Percentiles rank a stretch among this genome's conserved stretches.
These are phyloP conservation scores for Altica lythri DNA, from an alignment of 2,888 invertebrate genomes.

Conservation along the genomic window DNA sequence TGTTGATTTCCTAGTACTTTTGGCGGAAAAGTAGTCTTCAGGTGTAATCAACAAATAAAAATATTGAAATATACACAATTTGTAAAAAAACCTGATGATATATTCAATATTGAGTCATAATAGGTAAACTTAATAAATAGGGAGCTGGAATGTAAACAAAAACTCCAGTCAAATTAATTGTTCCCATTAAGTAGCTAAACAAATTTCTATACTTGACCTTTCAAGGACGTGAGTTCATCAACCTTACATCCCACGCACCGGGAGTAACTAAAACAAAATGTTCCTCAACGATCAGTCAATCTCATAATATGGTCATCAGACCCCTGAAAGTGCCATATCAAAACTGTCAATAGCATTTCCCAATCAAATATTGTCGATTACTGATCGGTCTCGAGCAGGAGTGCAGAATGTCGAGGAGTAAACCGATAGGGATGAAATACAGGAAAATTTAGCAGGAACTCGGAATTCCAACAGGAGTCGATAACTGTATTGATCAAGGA, in stretches of 20 bases:
- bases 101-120: too few relatives aligned
- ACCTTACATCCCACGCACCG: not conserved
- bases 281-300: not conserved
- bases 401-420: conserved; percentile 40
- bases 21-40: too few relatives aligned
- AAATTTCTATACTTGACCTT: not conserved
- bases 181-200: too few relatives aligned
- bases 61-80: too few relatives aligned
- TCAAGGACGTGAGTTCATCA: not conserved
- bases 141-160: too few relatives aligned
- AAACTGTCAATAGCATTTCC: conserved; percentile 27
- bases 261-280: not conserved
- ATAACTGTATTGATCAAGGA: conserved; percentile 38
- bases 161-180: too few relatives aligned
- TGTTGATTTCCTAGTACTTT: too few relatives aligned
- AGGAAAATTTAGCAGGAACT: conserved; percentile 35
- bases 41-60: too few relatives aligned
- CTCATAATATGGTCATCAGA: not conserved
- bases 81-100: too few relatives aligned
- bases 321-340: conserved; percentile 8
- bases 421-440: conserved; percentile 32
- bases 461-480: conserved; percentile 37
- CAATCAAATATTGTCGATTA: conserved; percentile 47
- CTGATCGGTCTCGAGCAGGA: conserved; percentile 46
- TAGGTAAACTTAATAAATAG: too few relatives aligned